These are phyloP conservation scores for Myripristis murdjan DNA, from an alignment of 2,797 vertebrate genomes.

Conservation along the genomic window DNA sequence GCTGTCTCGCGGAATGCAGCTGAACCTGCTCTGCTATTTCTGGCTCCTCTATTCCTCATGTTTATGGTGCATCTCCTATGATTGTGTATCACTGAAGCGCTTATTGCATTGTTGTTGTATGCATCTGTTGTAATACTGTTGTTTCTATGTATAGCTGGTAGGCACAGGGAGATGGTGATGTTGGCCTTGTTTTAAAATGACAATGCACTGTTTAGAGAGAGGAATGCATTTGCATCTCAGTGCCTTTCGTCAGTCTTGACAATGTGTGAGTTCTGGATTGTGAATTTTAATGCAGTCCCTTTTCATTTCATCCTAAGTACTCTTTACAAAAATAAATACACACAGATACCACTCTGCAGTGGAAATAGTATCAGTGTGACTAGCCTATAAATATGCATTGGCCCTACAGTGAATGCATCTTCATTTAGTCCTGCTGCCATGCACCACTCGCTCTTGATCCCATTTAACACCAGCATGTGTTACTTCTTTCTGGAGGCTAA, in stretches of 20 bases:
- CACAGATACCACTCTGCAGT: neutral
- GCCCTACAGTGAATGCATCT: neutral
- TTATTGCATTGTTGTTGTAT: conserved; percentile 54
- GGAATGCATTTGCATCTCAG: neutral
- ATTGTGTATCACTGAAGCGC: conserved; percentile 41
- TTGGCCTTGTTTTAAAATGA: neutral
- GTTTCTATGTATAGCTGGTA: conserved; percentile 1
- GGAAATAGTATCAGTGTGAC: neutral
- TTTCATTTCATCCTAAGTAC: too few relatives aligned
- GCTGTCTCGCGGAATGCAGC: conserved; percentile 56
- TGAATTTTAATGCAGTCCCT: too few relatives aligned
- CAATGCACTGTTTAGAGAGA: neutral
- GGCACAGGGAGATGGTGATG: neutral
- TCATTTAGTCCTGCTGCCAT: conserved; percentile 12
- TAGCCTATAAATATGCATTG: conserved; percentile 22
- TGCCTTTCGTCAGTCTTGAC: neutral
- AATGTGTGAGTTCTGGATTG: neutral
- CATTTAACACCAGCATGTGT: conserved; percentile 22
- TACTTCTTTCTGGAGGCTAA: conserved; percentile 3
- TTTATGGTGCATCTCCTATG: conserved; percentile 59
- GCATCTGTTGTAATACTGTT: conserved; percentile 20
- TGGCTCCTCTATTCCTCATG: conserved; percentile 61
- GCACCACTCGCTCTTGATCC: conserved; percentile 15
- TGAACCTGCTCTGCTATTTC: conserved; percentile 70
- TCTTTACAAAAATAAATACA: too few relatives aligned